phyloP scores from a whole-genome alignment of 2,113 vertebrate species.

The Marmota flaviventris region DNA sequence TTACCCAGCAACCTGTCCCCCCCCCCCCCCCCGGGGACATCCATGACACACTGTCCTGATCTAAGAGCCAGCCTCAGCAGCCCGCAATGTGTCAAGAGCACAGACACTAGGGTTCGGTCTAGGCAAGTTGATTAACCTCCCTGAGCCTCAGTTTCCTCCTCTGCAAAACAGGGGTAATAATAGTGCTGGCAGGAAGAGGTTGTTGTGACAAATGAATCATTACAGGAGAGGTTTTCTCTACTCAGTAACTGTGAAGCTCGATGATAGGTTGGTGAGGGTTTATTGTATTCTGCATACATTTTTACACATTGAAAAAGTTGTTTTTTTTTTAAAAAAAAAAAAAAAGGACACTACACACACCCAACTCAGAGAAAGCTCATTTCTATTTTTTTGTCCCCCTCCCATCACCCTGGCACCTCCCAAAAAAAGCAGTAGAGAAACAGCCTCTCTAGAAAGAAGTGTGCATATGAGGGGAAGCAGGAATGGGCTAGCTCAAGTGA shows the following conservation, averaged over 20 bases:
- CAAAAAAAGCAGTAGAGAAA: neutral
- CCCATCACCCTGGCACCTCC: neutral
- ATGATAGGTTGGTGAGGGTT: neutral
- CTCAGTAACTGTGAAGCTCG: conserved; percentile 18
- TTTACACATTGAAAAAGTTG: neutral
- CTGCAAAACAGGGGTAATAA: neutral
- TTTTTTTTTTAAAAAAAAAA: neutral
- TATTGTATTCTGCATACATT: neutral
- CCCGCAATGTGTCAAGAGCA: neutral
- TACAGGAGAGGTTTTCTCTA: neutral
- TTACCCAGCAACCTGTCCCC: neutral
- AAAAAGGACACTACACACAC: neutral
- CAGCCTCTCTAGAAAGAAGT: conserved; percentile 5
- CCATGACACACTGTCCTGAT: neutral
- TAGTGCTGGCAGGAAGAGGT: neutral
- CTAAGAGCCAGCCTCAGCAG: neutral
- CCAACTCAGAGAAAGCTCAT: neutral
- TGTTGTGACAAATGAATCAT: neutral
- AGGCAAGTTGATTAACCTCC: neutral
- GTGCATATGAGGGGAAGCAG: neutral
- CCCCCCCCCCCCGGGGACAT: neutral
- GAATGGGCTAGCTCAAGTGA: neutral
- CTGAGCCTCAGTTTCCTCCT: neutral
- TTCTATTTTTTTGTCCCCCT: neutral
- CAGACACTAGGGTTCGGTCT: neutral